Evolutionary conservation across 2,797 vertebrate species (phyloP).

Genomic region (Danionella dracula): DNA sequence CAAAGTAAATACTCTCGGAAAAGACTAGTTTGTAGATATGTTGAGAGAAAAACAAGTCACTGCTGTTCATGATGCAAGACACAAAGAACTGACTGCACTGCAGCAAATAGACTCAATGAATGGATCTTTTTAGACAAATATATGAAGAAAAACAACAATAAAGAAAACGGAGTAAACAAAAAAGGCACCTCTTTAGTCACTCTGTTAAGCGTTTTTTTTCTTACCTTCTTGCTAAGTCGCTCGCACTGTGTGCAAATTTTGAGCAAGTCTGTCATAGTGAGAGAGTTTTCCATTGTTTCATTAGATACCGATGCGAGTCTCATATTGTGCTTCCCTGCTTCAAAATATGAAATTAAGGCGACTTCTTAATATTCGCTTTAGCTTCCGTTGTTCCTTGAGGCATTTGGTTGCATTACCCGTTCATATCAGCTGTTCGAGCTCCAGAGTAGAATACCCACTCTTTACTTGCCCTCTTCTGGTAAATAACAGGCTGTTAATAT

Average conservation of each 20-base stretch:
- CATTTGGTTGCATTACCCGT: slow-evolving; percentile 51
- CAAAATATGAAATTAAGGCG: slow-evolving; percentile 22
- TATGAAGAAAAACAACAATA: neutral
- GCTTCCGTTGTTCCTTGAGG: slow-evolving; percentile 64
- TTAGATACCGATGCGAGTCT: slow-evolving; percentile 68
- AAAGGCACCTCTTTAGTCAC: neutral
- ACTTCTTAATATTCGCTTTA: slow-evolving; percentile 37
- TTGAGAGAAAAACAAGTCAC: neutral
- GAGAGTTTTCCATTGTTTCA: slow-evolving; percentile 62
- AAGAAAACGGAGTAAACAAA: neutral
- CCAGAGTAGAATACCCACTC: slow-evolving; percentile 59
- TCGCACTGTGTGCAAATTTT: slow-evolving; percentile 76
- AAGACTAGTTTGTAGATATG: no score
- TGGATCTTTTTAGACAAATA: neutral
- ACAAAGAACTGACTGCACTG: slow-evolving; percentile 60
- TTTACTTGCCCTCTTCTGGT: slow-evolving; percentile 52
- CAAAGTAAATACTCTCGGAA: neutral
- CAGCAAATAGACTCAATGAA: slow-evolving; percentile 37
- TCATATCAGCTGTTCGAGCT: slow-evolving; percentile 61
- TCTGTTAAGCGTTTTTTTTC: slow-evolving; percentile 7
- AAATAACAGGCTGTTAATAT: slow-evolving; percentile 61
- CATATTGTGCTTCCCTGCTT: slow-evolving; percentile 59
- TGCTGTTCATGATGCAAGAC: slow-evolving; percentile 53
- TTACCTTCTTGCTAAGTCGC: slow-evolving; percentile 73
- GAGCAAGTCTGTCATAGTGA: slow-evolving; percentile 62